phyloP scores from a whole-genome alignment of 92 coral and sea anemone species.

The Epizoanthus fatuus region DNA sequence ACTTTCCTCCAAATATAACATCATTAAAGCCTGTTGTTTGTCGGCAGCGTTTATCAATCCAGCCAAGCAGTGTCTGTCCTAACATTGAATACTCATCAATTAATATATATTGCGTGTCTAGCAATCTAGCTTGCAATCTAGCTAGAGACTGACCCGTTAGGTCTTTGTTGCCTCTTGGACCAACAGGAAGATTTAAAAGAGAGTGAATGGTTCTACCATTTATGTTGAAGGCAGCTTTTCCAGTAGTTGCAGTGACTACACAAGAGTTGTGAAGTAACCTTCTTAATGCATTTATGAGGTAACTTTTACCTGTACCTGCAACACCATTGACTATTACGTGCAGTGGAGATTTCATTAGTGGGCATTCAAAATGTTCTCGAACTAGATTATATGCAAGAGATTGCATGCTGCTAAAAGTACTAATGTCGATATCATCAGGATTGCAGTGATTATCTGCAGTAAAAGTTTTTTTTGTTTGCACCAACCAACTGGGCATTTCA shows the following conservation, averaged over 20 bases:
- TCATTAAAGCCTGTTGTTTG: constrained; percentile 57
- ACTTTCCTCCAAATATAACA: constrained; percentile 52
- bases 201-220: constrained; percentile 68
- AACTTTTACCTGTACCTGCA: constrained; percentile 73
- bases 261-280: constrained; percentile 59
- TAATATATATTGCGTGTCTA: constrained; percentile 40
- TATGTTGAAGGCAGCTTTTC: constrained; percentile 65
- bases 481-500: constrained; percentile 58
- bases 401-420: constrained; percentile 65
- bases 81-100: constrained; percentile 66
- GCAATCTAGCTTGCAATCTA: constrained; percentile 56
- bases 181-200: constrained; percentile 65
- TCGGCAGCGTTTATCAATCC: constrained; percentile 57
- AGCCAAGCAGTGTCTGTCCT: constrained; percentile 54
- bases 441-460: neutral
- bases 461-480: constrained; percentile 33
- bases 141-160: constrained; percentile 51
- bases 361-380: constrained; percentile 44
- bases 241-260: constrained; percentile 72
- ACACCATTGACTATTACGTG: constrained; percentile 61
- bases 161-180: constrained; percentile 47
- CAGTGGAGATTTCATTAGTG: constrained; percentile 55
- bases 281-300: constrained; percentile 51
- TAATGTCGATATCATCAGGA: constrained; percentile 42
- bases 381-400: constrained; percentile 68